Evolutionary conservation across 2,797 vertebrate genomes (phyloP).

Genomic region (Xenentodon cancila): DNA sequence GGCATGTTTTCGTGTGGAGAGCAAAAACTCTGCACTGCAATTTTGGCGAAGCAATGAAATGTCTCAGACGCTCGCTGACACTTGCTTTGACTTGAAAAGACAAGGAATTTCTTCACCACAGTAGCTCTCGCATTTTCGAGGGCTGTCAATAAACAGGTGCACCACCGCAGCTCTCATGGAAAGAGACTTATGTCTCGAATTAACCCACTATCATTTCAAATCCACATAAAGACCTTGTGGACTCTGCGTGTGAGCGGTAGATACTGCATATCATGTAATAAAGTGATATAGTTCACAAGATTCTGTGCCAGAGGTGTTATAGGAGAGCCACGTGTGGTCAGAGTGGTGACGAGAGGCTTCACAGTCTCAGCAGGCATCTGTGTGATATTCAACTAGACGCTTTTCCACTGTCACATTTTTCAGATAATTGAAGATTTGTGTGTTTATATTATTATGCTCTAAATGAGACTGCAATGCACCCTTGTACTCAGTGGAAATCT

Average conservation of each 20-base stretch:
- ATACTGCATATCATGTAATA: conserved; percentile 11
- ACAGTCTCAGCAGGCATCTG: conserved; percentile 52
- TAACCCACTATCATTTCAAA: conserved; percentile 60
- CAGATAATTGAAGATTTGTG: conserved; percentile 31
- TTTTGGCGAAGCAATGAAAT: conserved; percentile 72
- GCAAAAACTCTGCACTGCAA: conserved; percentile 65
- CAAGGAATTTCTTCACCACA: conserved; percentile 53
- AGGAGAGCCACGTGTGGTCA: conserved; percentile 67
- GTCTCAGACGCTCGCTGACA: conserved; percentile 63
- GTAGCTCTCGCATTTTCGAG: conserved; percentile 49
- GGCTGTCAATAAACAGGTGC: conserved; percentile 76
- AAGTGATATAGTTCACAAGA: conserved; percentile 23
- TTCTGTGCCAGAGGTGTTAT: conserved; percentile 62
- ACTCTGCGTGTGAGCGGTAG: conserved; percentile 27
- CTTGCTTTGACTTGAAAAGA: conserved; percentile 57
- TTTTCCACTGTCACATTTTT: conserved; percentile 41
- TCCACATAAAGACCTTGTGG: conserved; percentile 65
- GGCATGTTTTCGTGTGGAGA: conserved; percentile 69
- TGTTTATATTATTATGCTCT: conserved; percentile 35
- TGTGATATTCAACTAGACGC: conserved; percentile 51
- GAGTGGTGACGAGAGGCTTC: conserved; percentile 69
- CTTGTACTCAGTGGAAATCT: background rate
- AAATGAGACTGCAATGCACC: conserved; percentile 5
- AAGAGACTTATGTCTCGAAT: conserved; percentile 49
- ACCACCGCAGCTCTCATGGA: conserved; percentile 57